Percentiles rank a stretch among this genome's conserved stretches.
Evolutionary conservation across 92 coral and sea anemone species (phyloP).

Genomic region (Virgularia gustaviana): DNA sequence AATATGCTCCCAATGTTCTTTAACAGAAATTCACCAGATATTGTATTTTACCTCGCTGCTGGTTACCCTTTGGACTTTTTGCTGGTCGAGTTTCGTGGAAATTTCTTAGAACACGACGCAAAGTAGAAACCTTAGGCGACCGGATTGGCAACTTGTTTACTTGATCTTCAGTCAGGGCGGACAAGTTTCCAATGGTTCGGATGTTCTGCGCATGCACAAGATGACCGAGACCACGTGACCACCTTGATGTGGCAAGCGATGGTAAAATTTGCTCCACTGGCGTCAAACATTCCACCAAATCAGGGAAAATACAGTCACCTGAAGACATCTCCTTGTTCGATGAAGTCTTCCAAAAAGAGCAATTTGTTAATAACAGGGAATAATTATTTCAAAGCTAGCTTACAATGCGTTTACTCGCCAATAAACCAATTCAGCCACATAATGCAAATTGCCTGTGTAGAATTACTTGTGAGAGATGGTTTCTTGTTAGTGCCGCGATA

Average conservation of each 20-base stretch:
- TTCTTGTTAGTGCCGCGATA: no score
- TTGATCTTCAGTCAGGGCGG: conserved; percentile 80
- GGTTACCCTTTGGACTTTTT: conserved; percentile 40
- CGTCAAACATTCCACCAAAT: conserved; percentile 71
- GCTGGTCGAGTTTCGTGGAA: conserved; percentile 68
- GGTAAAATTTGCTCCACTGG: conserved; percentile 99
- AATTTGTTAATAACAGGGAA: not conserved
- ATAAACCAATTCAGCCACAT: no score
- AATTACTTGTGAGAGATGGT: no score
- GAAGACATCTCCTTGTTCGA: conserved; percentile 4
- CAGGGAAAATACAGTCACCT: conserved; percentile 75
- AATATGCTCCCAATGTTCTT: no score
- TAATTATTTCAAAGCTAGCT: not conserved
- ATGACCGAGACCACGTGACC: conserved; percentile 99
- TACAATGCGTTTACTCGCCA: no score
- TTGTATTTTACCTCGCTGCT: conserved; percentile 38
- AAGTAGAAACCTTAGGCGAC: conserved; percentile 84
- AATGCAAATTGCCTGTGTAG: no score
- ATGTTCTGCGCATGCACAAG: conserved; percentile 98
- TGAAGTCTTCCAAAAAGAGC: not conserved
- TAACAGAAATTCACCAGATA: no score
- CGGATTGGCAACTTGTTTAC: conserved; percentile 82
- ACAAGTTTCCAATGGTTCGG: conserved; percentile 87
- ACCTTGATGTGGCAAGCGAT: conserved; percentile 69
- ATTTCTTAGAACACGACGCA: conserved; percentile 70